A percentile compares a stretch with the other conserved stretches of the same genome.
These are phyloP conservation scores for Galemys pyrenaicus DNA, from an alignment of 2,113 vertebrate genomes.

Conservation along the genomic window DNA sequence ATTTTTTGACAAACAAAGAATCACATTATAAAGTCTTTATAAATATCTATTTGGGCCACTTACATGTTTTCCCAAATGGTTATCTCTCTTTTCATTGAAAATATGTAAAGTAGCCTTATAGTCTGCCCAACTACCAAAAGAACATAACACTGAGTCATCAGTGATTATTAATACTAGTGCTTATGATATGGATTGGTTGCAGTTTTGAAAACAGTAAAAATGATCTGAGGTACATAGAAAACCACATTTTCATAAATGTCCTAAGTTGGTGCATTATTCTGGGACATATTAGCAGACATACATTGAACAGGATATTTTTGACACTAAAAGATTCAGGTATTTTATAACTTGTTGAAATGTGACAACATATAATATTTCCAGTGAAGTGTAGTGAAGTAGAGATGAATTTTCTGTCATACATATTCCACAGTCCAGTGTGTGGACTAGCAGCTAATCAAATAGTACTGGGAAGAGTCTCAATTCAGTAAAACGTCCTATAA, in stretches of 20 bases:
- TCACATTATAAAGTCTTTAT: background rate
- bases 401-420: background rate
- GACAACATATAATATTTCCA: background rate
- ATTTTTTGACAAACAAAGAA: background rate
- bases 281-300: background rate
- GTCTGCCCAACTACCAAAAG: background rate
- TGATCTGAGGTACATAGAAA: background rate
- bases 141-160: background rate
- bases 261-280: background rate
- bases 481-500: background rate
- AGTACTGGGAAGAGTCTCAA: background rate
- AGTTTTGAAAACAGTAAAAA: background rate
- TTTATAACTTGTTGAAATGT: slow-evolving; percentile 13
- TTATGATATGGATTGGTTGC: background rate
- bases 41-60: background rate
- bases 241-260: background rate
- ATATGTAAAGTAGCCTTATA: background rate
- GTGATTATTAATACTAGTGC: background rate
- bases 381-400: background rate
- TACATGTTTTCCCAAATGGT: background rate
- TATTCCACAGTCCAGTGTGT: background rate
- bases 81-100: background rate
- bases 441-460: background rate
- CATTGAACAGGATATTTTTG: background rate
- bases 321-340: background rate